A percentile compares a stretch with the other conserved stretches of the same genome.
Evolutionary conservation across 1,140 invertebrate genomes (phyloP).

Genomic region (Acromyrmex echinatior): DNA sequence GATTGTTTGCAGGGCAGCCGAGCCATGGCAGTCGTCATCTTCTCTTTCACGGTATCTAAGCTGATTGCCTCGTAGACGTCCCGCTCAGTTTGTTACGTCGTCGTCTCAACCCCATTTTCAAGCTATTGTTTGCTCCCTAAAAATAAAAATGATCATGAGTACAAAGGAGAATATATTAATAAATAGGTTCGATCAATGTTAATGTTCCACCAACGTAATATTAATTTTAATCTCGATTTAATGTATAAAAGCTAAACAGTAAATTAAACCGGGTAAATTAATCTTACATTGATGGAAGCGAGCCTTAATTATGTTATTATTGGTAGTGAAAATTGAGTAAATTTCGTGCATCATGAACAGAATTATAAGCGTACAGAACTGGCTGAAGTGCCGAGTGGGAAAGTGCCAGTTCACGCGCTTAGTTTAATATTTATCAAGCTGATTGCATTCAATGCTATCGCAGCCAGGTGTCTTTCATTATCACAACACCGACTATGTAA

Average conservation of each 20-base stretch:
- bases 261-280: too few species aligned
- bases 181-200: neutral
- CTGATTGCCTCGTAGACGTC: slow-evolving; percentile 72
- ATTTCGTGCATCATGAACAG: neutral
- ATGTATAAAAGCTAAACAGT: too few species aligned
- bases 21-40: slow-evolving; percentile 86
- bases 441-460: slow-evolving; percentile 43
- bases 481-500: slow-evolving; percentile 37
- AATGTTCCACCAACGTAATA: neutral
- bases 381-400: slow-evolving; percentile 25
- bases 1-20: slow-evolving; percentile 85
- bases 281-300: too few species aligned
- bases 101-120: slow-evolving; percentile 82
- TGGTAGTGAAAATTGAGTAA: too few species aligned
- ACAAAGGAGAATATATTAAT: neutral
- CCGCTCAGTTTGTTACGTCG: slow-evolving; percentile 81
- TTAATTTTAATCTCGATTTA: too few species aligned
- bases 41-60: slow-evolving; percentile 60
- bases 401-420: slow-evolving; percentile 26
- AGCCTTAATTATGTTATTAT: neutral
- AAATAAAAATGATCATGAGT: slow-evolving; percentile 39
- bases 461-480: slow-evolving; percentile 24
- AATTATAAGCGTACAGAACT: slow-evolving; percentile 16
- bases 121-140: slow-evolving; percentile 76
- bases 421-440: slow-evolving; percentile 55